Base-by-base conservation (phyloP, 2,797 vertebrate genomes). In the Gallinago stenura region DNA sequence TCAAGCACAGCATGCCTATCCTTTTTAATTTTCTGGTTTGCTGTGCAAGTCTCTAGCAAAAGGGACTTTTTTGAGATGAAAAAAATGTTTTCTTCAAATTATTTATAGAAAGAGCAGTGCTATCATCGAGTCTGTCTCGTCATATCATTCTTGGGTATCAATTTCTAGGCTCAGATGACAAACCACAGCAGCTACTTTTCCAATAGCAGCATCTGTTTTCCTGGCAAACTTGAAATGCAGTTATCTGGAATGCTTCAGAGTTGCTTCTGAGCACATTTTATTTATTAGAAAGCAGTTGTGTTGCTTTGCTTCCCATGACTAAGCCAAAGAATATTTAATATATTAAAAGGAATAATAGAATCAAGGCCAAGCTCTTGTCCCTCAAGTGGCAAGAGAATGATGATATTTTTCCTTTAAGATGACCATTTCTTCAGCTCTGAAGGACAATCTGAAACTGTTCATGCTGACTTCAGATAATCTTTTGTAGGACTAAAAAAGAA, bases 161-260 rank as follows among this genome's bases (percentile, higher is more conserved):
- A 91, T 97, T 96, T 93, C 96, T 93, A 95, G 97, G 86, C 93
- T 96, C 72, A 28, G 96, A 97, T 97, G 97, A 97, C 97, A 97
- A 98, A 97, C 97, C 93, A 76, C 89, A 97, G 97, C 97, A 98
- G 97, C 97, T 94, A 81, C 97, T 98, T 98, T 98, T 96, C 97
- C 97, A 97, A 97, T 92, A 97, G 98, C 97, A 98, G 97, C 97
- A 98, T 97, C 98, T 98, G 98, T 96, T 84, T 96, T 87, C 54
- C 97, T 98, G 98, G 97, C 97, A 98, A 97, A 96, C 71, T 78
- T 20, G 0, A 92, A 89, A 81, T 89, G 95, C 58, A 48, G 94
- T 96, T 96, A 89, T 94, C 94, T 83, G 96, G 94, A 96, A 95
- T 93, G 91, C 83, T 93, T 95, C 83, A 57, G 93, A 87, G 70